Evolutionary conservation across 92 coral and sea anemone species (phyloP).

Genomic region (Porites lobata): DNA sequence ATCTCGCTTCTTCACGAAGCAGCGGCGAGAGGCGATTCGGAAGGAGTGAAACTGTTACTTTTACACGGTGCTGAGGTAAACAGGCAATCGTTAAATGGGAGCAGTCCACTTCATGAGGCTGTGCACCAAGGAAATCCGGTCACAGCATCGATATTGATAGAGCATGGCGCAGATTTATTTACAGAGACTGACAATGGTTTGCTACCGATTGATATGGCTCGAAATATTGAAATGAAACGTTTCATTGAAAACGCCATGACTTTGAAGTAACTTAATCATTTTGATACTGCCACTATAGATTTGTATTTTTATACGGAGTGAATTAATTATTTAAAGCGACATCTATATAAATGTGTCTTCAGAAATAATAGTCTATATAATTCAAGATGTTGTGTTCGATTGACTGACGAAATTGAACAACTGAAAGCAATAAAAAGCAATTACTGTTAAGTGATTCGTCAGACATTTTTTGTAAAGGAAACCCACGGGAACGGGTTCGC

Average conservation of each 20-base stretch:
- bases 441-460: no score
- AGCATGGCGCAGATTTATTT: constrained; percentile 92
- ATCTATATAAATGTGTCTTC: background rate
- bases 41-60: constrained; percentile 72
- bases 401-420: background rate
- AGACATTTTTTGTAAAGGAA: no score
- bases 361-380: background rate
- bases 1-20: constrained; percentile 91
- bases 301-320: background rate
- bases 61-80: constrained; percentile 95
- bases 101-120: constrained; percentile 97
- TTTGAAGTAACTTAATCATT: constrained; percentile 64
- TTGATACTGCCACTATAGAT: background rate
- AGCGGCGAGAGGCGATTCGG: constrained; percentile 83
- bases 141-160: constrained; percentile 76
- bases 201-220: constrained; percentile 88
- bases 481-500: no score
- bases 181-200: constrained; percentile 92
- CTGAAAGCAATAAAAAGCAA: background rate
- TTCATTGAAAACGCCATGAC: constrained; percentile 88
- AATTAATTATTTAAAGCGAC: background rate
- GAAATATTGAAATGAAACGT: constrained; percentile 55
- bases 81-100: constrained; percentile 91
- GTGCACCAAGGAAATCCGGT: constrained; percentile 76
- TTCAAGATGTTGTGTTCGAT: background rate